These are phyloP conservation scores for Rotaria magnacalcarata DNA, from an alignment of 2,888 invertebrate genomes.

Conservation along the genomic window DNA sequence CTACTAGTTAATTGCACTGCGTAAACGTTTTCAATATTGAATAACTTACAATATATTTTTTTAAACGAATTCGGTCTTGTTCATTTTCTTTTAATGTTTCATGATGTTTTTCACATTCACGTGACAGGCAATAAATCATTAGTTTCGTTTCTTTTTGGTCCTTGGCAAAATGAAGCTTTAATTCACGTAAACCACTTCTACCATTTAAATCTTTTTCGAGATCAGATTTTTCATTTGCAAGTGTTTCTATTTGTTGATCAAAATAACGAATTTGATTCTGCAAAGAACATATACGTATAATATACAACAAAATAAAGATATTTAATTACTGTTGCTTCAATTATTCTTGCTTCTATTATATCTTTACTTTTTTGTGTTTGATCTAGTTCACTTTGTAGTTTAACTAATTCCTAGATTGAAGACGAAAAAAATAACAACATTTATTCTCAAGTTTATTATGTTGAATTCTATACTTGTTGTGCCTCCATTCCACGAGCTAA, in stretches of 20 bases:
- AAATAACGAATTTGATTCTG: background rate
- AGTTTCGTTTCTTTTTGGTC: background rate
- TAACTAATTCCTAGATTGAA: background rate
- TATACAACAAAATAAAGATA: background rate
- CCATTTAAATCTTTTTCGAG: background rate
- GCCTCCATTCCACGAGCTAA: background rate
- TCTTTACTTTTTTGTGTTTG: conserved; percentile 15
- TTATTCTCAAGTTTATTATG: too few relatives aligned
- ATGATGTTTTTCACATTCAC: background rate
- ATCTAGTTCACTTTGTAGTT: background rate
- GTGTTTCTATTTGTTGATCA: background rate
- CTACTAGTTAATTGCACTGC: too few relatives aligned
- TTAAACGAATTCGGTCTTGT: background rate
- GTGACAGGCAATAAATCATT: background rate
- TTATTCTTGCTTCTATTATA: background rate
- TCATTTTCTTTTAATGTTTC: background rate
- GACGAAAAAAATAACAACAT: too few relatives aligned
- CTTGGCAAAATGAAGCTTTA: background rate
- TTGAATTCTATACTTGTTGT: too few relatives aligned
- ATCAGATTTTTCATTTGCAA: background rate
- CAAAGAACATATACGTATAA: background rate
- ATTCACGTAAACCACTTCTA: background rate
- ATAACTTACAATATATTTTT: background rate
- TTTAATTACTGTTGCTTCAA: background rate
- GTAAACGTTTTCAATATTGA: background rate